phyloP scores from a whole-genome alignment of 64 coral and sea anemone genomes.

The Montipora capricornis region DNA sequence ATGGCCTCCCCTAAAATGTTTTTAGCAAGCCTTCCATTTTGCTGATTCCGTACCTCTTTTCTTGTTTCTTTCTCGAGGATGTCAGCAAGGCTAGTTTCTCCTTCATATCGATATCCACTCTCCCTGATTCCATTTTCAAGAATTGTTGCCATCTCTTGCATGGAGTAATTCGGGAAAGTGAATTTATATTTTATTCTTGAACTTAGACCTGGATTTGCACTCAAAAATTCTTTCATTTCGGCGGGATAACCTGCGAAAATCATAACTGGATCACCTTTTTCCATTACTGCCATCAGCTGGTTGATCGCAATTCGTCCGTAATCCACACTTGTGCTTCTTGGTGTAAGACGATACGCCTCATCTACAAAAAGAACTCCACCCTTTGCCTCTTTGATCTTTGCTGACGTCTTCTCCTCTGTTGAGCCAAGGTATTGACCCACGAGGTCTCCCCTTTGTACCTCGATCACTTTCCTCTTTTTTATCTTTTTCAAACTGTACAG shows the following conservation, averaged over 20 bases:
- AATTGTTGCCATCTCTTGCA: conserved; percentile 50
- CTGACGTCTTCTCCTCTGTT: conserved; percentile 29
- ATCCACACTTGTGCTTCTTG: background rate
- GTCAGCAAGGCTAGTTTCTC: background rate
- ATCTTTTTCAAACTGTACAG: conserved; percentile 64
- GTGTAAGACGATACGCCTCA: conserved; percentile 55
- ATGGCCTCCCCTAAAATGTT: conserved; percentile 45
- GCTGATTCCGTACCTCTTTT: background rate
- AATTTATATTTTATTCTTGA: conserved; percentile 62
- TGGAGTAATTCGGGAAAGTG: conserved; percentile 59
- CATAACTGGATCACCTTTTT: conserved; percentile 68
- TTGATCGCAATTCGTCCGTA: conserved; percentile 71
- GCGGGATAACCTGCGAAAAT: conserved; percentile 35
- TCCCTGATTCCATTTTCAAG: conserved; percentile 23
- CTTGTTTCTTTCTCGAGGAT: conserved; percentile 10
- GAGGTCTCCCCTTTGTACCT: conserved; percentile 52
- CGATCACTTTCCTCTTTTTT: conserved; percentile 46
- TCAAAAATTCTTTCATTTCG: too few species aligned
- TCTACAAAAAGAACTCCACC: conserved; percentile 64
- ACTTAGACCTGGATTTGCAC: conserved; percentile 40
- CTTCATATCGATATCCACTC: background rate
- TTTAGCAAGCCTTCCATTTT: conserved; percentile 31
- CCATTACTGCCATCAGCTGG: conserved; percentile 66
- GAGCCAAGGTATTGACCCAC: conserved; percentile 62
- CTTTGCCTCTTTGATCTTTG: conserved; percentile 34